Conservation (phyloP, 2,888 invertebrate species). For the Frankliniella fusca region DNA sequence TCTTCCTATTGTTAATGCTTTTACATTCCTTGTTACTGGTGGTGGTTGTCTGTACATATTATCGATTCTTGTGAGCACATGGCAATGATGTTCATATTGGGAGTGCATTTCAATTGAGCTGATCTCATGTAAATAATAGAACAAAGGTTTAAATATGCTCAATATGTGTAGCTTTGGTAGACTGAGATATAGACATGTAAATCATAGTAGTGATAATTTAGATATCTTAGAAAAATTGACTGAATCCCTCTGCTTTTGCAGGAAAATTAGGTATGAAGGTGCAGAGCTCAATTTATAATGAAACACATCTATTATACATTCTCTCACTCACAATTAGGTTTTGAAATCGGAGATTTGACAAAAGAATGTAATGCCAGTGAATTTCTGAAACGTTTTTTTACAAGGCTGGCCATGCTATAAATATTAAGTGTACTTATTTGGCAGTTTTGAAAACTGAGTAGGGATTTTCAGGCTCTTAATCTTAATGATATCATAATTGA, state of each 20-base stretch:
- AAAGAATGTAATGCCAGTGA: not conserved
- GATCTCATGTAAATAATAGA: not conserved
- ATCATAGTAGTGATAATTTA: not conserved
- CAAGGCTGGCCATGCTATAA: not conserved
- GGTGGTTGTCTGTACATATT: constrained; percentile 1
- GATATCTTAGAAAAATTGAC: not conserved
- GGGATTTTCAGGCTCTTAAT: not conserved
- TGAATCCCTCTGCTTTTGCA: not conserved
- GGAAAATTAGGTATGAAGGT: not conserved
- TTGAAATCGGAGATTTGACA: not conserved
- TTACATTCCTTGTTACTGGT: not conserved
- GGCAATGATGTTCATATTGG: not conserved
- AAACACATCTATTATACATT: not conserved
- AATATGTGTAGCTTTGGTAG: not conserved
- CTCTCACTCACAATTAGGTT: not conserved
- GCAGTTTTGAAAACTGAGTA: not conserved
- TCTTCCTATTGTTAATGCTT: not conserved
- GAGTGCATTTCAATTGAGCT: not conserved
- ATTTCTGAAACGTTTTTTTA: not conserved
- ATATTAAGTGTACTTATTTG: not conserved
- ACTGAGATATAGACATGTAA: not conserved
- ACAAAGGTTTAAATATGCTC: not conserved
- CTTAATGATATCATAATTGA: not conserved
- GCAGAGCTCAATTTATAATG: not conserved
- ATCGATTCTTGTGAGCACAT: constrained; percentile 11